Percentiles rank a stretch among this genome's conserved stretches.
Conservation (phyloP, 2,797 vertebrate genomes). For the Ispidina picta region DNA sequence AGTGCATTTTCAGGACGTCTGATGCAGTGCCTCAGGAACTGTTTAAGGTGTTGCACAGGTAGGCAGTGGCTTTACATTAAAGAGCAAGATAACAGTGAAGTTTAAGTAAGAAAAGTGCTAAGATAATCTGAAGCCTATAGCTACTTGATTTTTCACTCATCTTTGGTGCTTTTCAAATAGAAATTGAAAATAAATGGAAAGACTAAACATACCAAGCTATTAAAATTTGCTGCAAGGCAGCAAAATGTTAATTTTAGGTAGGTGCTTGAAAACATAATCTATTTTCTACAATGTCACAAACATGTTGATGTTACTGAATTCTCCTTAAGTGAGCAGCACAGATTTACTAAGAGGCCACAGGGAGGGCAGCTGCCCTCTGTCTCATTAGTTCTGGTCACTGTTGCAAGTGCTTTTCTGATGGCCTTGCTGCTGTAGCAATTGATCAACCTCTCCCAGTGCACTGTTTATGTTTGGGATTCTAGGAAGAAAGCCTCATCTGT, state of each 20-base stretch:
- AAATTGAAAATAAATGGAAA: not conserved
- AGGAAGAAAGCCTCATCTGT: not conserved
- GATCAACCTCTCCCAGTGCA: not conserved
- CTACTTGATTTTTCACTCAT: not conserved
- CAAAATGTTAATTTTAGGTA: not conserved
- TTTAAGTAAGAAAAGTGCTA: not conserved
- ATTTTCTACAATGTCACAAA: not conserved
- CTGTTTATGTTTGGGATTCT: not conserved
- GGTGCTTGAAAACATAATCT: not conserved
- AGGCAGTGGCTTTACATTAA: constrained; percentile 19
- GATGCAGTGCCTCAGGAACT: constrained; percentile 11
- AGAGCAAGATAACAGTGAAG: not conserved
- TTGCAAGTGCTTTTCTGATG: not conserved
- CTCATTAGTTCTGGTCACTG: not conserved
- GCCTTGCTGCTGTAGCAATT: not conserved
- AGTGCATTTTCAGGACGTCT: constrained; percentile 26
- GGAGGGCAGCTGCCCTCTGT: not conserved
- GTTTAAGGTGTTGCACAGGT: constrained; percentile 60
- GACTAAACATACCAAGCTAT: not conserved
- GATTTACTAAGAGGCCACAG: not conserved
- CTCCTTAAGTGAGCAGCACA: not conserved
- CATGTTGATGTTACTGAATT: not conserved
- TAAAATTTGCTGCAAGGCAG: not conserved
- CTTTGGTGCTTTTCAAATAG: not conserved
- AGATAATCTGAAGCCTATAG: not conserved